phyloP scores from a whole-genome alignment of 2,113 vertebrate genomes.

The Semicossyphus pulcher region DNA sequence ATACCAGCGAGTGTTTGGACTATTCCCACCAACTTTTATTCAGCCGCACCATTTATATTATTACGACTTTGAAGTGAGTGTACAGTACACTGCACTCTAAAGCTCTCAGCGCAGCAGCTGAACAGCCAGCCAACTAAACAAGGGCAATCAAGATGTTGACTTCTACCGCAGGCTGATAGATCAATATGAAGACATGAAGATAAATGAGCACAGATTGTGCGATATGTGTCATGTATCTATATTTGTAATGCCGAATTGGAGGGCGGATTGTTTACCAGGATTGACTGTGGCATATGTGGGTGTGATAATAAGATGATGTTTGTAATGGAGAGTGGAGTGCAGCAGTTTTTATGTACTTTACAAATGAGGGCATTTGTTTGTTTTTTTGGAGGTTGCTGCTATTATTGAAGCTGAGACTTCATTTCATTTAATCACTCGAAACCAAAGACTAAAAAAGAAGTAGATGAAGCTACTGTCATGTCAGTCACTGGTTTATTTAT shows the following conservation, averaged over 20 bases:
- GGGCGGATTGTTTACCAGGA: conserved; percentile 3
- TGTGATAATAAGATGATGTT: conserved; percentile 3
- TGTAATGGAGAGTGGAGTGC: not conserved
- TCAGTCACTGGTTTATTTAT: not conserved
- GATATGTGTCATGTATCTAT: conserved; percentile 49
- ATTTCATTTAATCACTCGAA: not conserved
- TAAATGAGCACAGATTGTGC: conserved; percentile 47
- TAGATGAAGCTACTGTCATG: not conserved
- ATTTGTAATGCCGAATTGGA: conserved; percentile 35
- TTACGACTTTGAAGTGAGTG: conserved; percentile 4
- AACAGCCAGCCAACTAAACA: conserved; percentile 23
- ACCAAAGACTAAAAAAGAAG: not conserved
- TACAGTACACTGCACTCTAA: conserved; percentile 8
- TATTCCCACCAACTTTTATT: conserved; percentile 29
- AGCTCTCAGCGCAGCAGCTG: conserved; percentile 7
- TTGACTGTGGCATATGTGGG: conserved; percentile 6
- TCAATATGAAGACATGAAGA: conserved; percentile 60
- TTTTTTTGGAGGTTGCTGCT: not conserved
- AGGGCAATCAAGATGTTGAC: conserved; percentile 51
- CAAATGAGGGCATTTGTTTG: not conserved
- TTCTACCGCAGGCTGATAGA: conserved; percentile 21
- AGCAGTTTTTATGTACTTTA: not conserved
- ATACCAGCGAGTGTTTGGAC: not conserved
- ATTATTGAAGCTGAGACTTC: not conserved
- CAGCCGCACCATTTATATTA: conserved; percentile 29